Base-by-base conservation (phyloP, 1,140 invertebrate genomes). In the Lutraria rhynchaena region DNA sequence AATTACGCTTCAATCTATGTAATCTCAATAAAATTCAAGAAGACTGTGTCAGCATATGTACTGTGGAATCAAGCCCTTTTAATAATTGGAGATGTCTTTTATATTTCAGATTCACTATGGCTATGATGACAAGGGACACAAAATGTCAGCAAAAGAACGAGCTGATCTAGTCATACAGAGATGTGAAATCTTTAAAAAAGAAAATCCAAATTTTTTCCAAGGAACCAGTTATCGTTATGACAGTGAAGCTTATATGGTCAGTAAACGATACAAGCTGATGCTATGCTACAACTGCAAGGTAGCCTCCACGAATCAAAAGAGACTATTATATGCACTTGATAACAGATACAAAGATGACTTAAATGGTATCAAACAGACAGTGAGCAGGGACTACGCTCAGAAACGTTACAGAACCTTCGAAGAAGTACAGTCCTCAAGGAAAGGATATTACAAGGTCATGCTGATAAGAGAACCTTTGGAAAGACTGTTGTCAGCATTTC, bases 401-500 rank as follows among this genome's bases (percentile, higher is more conserved):
- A 13, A 5, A 58, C 55, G 55, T 5, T 1, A 7, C 9, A 4
- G 3, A 27, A 4, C 27, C 17, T 27, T 58, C 17, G 11, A 58
- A 9, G 5, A 58, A 58, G 55, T 58, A n/a, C n/a, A n/a, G 22
- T 7, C 17, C 9, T 58, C 55, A 4, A 29, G 55, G 4, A 58
- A 58, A 58, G 3, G 4, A 2, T 29, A 5, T 58, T 13, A 11
- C n/a, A 24, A 29, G 27, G 3, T 58, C 4, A 58, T 58, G 55
- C 9, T 58, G n/a, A 29, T 58, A 3, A 58, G 55, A 58, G 55
- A 58, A 29, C 55, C 55, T 1, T n/a, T 58, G 7, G 55, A 58
- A 58, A 24, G 55, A 29, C 31, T 58, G 24, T 4, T 58, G 17
- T 58, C 55, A 1, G 55, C 55, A 5, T 58, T 17, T 17, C 27